Base-by-base conservation (phyloP, 1,140 invertebrate species). In the Delia radicum region DNA sequence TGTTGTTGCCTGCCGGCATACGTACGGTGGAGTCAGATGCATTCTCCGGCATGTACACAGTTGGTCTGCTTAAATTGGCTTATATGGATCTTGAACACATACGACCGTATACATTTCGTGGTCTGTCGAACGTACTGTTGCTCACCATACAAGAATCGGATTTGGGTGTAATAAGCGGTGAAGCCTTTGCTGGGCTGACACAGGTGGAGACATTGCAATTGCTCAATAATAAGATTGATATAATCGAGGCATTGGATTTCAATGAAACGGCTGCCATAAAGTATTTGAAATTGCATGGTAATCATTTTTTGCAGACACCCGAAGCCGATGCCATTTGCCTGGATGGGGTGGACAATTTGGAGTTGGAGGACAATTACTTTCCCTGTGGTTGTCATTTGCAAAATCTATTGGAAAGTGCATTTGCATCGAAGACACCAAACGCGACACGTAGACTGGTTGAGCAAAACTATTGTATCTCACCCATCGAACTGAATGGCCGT, bases 301-400 rank as follows among this genome's bases (percentile, higher is more conserved):
- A 95, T 81, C 94, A 95, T 81, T 90, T 95, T 75, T 83, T 95
- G 26, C 92, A 94, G 78, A 91, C 91, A 0, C 92, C 93, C 0
- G 88, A 89, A 4, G 89, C 90, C 13, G 90, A 91, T 73, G 88
- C 89, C 2, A 90, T 94, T 37, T 87, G 90, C 10, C 86, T 92
- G 4, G 89, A 93, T 76, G 89, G 88, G 2, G 92, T 94, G 5
- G 90, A 90, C 55, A 89, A 89, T 37, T 81, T 94, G 28, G 91
- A 90, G 78, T 90, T 94, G 73, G 86, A 90, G 8, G 89, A 90
- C 7, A 95, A 95, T 83, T 93, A 94, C 81, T 93, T 95, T 80
- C 94, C 94, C 0, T 95, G 94, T 81, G 94, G 94, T 84, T 95
- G 94, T 79, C 93, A 93, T 76, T 89, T 93, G 5, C 91, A 93